phyloP scores from a whole-genome alignment of 2,797 vertebrate genomes.

The Todus mexicanus region DNA sequence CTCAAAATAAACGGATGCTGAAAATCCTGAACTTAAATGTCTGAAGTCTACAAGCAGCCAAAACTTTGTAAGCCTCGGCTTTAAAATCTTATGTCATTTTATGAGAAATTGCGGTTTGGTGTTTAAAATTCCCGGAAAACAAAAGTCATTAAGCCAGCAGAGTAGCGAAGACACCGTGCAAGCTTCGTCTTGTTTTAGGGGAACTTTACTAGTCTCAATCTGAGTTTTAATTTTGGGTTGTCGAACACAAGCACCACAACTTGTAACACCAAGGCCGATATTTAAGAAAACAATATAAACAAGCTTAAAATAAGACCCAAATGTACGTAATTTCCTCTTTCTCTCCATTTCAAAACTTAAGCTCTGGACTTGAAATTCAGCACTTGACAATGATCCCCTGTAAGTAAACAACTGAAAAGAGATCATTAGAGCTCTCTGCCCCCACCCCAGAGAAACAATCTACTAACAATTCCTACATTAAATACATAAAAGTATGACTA shows the following conservation, averaged over 20 bases:
- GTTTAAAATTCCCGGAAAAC: neutral
- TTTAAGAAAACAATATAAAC: neutral
- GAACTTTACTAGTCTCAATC: neutral
- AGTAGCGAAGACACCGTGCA: neutral
- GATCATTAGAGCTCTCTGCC: neutral
- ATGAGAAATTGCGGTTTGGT: neutral
- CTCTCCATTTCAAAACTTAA: neutral
- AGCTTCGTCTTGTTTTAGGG: neutral
- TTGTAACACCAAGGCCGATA: neutral
- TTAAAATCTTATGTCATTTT: neutral
- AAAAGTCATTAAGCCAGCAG: neutral
- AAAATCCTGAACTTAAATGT: neutral
- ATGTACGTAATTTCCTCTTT: neutral
- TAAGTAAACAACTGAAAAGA: neutral
- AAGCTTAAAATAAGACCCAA: neutral
- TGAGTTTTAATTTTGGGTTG: neutral
- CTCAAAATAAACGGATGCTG: neutral
- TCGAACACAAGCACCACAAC: neutral
- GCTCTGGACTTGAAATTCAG: neutral
- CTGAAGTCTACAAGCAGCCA: neutral
- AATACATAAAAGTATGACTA: neutral
- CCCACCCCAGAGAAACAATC: neutral
- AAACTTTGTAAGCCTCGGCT: neutral
- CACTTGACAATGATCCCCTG: neutral
- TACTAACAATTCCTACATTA: neutral